These are phyloP conservation scores for Echinops telfairi DNA, from an alignment of 2,113 vertebrate species.

Conservation along the genomic window DNA sequence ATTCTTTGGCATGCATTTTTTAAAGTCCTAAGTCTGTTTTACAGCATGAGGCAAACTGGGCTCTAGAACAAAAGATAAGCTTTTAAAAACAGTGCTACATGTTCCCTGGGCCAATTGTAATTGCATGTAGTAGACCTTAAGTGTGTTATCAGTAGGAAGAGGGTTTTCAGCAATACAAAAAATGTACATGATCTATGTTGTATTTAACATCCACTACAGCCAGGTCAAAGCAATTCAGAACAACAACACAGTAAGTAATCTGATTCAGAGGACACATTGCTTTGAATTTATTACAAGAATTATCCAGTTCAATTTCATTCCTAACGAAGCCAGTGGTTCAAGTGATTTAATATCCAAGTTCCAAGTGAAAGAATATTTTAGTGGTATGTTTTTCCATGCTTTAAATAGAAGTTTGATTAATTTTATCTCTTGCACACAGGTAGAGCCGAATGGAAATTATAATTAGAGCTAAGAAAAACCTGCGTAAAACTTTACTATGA, in stretches of 20 bases:
- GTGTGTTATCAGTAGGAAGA: slow-evolving; percentile 25
- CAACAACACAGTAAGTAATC: slow-evolving; percentile 45
- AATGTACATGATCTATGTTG: slow-evolving; percentile 25
- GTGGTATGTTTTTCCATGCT: slow-evolving; percentile 12
- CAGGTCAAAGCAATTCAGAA: slow-evolving; percentile 47
- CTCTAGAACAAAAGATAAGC: slow-evolving; percentile 59
- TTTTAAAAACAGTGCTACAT: slow-evolving; percentile 65
- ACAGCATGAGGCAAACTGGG: slow-evolving; percentile 9
- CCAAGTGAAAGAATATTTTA: slow-evolving; percentile 59
- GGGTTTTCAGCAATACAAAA: slow-evolving; percentile 47
- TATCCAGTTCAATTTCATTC: slow-evolving; percentile 61
- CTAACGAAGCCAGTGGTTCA: slow-evolving; percentile 62
- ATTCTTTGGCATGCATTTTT: slow-evolving; percentile 12
- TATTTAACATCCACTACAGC: slow-evolving; percentile 12
- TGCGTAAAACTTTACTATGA: slow-evolving; percentile 48
- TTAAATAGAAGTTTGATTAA: slow-evolving; percentile 62
- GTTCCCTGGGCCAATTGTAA: slow-evolving; percentile 49
- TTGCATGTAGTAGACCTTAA: slow-evolving; percentile 6
- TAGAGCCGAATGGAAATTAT: slow-evolving; percentile 62
- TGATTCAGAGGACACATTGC: slow-evolving; percentile 31
- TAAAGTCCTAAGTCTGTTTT: slow-evolving; percentile 30
- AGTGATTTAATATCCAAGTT: slow-evolving; percentile 63
- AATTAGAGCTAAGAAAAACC: slow-evolving; percentile 71
- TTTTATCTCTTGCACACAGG: slow-evolving; percentile 45
- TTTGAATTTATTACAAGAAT: slow-evolving; percentile 59